Evolutionary conservation across 1,140 invertebrate genomes (phyloP).

Genomic region (Penaeus vannamei): DNA sequence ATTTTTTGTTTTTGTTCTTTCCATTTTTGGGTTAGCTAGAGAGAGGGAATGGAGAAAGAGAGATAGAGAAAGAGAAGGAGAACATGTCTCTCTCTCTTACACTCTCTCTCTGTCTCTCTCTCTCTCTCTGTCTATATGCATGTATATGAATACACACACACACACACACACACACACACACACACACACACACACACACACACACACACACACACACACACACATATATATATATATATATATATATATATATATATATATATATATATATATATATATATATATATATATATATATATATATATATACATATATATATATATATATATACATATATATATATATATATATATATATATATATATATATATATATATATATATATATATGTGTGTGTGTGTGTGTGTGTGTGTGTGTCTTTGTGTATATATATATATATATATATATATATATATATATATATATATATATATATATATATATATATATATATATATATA

Average conservation of each 20-base stretch:
- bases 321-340: slow-evolving; percentile 36
- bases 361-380: neutral
- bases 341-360: slow-evolving; percentile 17
- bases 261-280: slow-evolving; percentile 7
- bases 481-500: neutral
- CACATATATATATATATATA: neutral
- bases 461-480: neutral
- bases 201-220: neutral
- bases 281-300: slow-evolving; percentile 40
- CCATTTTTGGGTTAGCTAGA: too few species aligned
- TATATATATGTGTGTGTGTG: neutral
- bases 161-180: too few species aligned
- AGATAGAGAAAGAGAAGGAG: too few species aligned
- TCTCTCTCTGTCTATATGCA: neutral
- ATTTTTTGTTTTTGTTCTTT: too few species aligned
- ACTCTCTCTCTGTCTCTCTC: too few species aligned
- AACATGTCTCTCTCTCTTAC: too few species aligned
- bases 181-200: too few species aligned
- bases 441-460: neutral
- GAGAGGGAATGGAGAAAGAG: too few species aligned
- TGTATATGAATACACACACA: neutral
- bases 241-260: neutral
- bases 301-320: slow-evolving; percentile 37
- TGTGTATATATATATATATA: neutral
- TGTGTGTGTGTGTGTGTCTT: too few species aligned